These are phyloP conservation scores for Laticauda colubrina DNA, from an alignment of 2,113 vertebrate species.

Conservation along the genomic window DNA sequence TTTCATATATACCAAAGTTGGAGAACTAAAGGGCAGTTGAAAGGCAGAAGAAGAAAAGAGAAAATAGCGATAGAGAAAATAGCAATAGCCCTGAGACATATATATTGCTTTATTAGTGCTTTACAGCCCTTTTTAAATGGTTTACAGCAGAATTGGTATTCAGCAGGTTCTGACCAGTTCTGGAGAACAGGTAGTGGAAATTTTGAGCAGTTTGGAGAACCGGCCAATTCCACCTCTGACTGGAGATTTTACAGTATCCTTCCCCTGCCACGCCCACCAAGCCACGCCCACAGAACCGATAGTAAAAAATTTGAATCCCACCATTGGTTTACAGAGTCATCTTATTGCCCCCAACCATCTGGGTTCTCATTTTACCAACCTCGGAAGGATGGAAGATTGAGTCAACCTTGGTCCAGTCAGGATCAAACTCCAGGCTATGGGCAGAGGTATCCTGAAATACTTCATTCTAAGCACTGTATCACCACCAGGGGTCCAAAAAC, in stretches of 20 bases:
- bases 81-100: not conserved
- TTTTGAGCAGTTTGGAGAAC: too few relatives aligned
- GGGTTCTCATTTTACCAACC: not conserved
- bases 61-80: not conserved
- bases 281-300: too few relatives aligned
- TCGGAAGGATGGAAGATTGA: not conserved
- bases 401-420: not conserved
- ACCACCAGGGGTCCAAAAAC: not conserved
- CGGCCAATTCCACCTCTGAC: too few relatives aligned
- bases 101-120: not conserved
- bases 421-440: not conserved
- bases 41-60: not conserved
- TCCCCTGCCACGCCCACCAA: too few relatives aligned
- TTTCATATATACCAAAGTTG: not conserved
- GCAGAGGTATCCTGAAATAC: not conserved
- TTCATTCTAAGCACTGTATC: not conserved
- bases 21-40: not conserved
- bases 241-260: too few relatives aligned
- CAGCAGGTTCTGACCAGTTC: too few relatives aligned
- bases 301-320: too few relatives aligned
- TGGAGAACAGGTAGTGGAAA: too few relatives aligned
- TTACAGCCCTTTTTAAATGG: not conserved
- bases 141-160: not conserved
- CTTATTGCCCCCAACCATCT: not conserved
- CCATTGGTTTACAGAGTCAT: not conserved